These are phyloP conservation scores for Vanessa atalanta DNA, from an alignment of 1,140 invertebrate species.

Conservation along the genomic window DNA sequence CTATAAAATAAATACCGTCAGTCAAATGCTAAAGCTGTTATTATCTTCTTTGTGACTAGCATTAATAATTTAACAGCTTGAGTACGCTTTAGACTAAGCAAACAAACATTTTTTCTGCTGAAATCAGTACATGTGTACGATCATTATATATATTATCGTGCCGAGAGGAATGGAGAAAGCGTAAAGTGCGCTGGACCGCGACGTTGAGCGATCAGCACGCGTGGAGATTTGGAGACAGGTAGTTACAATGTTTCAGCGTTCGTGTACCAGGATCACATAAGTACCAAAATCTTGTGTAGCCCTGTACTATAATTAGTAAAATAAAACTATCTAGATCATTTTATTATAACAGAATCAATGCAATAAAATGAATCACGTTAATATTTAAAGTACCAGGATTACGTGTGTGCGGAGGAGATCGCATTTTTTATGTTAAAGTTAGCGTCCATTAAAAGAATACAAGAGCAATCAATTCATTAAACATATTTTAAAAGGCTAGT, in stretches of 20 bases:
- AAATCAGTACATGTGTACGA: constrained; percentile 2
- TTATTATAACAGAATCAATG: neutral
- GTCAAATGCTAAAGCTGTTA: too few relatives aligned
- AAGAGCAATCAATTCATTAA: too few relatives aligned
- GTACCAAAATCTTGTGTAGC: too few relatives aligned
- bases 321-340: too few relatives aligned
- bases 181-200: constrained; percentile 26
- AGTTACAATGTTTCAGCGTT: constrained; percentile 4
- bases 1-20: too few relatives aligned
- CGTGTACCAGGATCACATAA: constrained; percentile 5
- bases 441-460: too few relatives aligned
- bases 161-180: constrained; percentile 25
- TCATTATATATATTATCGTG: constrained; percentile 10
- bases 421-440: neutral
- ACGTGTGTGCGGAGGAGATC: neutral
- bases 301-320: too few relatives aligned
- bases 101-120: constrained; percentile 15
- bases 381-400: neutral
- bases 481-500: too few relatives aligned
- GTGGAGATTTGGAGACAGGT: constrained; percentile 9
- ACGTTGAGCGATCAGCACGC: constrained; percentile 15
- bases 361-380: neutral
- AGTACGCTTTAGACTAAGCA: neutral
- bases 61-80: too few relatives aligned
- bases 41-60: too few relatives aligned